These are phyloP conservation scores for Iphiclides podalirius DNA, from an alignment of 2,888 invertebrate genomes.

Conservation along the genomic window DNA sequence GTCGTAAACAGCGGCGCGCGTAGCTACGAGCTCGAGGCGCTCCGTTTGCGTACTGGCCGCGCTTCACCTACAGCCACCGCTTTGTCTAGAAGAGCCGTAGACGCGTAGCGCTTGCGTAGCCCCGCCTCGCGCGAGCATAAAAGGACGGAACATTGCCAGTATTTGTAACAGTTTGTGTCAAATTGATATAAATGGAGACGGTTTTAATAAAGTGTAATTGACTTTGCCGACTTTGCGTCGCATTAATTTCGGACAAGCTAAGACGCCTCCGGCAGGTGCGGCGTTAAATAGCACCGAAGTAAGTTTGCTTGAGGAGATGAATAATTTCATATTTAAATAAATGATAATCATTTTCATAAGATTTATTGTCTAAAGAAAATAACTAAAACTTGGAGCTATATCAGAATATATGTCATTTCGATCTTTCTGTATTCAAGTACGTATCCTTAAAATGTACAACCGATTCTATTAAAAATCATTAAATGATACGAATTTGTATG, in stretches of 20 bases:
- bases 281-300: conserved; percentile 66
- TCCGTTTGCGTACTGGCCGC: conserved; percentile 52
- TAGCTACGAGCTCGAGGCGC: conserved; percentile 49
- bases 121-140: conserved; percentile 72
- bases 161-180: conserved; percentile 81
- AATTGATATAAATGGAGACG: conserved; percentile 81
- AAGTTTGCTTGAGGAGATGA: conserved; percentile 68
- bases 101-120: conserved; percentile 73
- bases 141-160: conserved; percentile 79
- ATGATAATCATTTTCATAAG: conserved; percentile 74
- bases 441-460: too few species aligned
- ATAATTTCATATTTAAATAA: conserved; percentile 75
- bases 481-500: too few species aligned
- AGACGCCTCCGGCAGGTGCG: conserved; percentile 76
- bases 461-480: too few species aligned
- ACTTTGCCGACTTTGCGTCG: conserved; percentile 79
- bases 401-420: too few species aligned
- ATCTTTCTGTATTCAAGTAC: too few species aligned
- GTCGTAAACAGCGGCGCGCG: conserved; percentile 40
- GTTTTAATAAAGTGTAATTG: conserved; percentile 81
- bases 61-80: conserved; percentile 36
- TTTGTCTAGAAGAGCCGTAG: conserved; percentile 46
- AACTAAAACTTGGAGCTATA: conserved; percentile 7
- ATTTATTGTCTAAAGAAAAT: conserved; percentile 53
- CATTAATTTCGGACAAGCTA: conserved; percentile 78